phyloP scores from a whole-genome alignment of 1,140 invertebrate genomes.

The Argopecten irradians region DNA sequence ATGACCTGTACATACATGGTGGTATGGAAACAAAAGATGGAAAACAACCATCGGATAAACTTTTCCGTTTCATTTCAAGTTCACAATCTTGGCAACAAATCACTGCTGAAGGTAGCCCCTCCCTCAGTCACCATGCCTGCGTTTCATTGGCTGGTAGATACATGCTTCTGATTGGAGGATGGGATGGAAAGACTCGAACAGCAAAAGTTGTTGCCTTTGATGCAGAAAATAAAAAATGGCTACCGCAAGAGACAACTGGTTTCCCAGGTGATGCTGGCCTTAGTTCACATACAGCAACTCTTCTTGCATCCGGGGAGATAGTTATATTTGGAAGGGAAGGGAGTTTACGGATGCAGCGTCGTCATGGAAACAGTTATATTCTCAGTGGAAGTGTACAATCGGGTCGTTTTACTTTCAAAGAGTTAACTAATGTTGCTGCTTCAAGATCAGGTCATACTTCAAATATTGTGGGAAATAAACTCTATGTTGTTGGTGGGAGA shows the following conservation, averaged over 20 bases:
- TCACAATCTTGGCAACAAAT: slow-evolving; percentile 61
- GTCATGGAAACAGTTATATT: slow-evolving; percentile 70
- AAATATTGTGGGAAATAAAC: slow-evolving; percentile 56
- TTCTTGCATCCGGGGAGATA: slow-evolving; percentile 64
- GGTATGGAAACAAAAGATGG: slow-evolving; percentile 62
- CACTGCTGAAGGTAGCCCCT: slow-evolving; percentile 58
- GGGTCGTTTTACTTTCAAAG: slow-evolving; percentile 62
- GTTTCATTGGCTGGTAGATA: slow-evolving; percentile 68
- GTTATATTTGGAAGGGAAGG: slow-evolving; percentile 75
- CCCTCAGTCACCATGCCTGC: slow-evolving; percentile 73
- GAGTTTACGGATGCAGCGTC: slow-evolving; percentile 68
- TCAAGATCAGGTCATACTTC: slow-evolving; percentile 75
- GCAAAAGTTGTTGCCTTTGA: slow-evolving; percentile 67
- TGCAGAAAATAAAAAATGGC: slow-evolving; percentile 65
- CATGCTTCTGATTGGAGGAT: slow-evolving; percentile 74
- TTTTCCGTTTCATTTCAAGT: slow-evolving; percentile 62
- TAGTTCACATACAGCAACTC: slow-evolving; percentile 72
- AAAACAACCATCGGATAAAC: slow-evolving; percentile 63
- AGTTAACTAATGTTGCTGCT: slow-evolving; percentile 60
- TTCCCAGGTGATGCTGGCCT: slow-evolving; percentile 74
- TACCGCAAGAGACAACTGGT: slow-evolving; percentile 54
- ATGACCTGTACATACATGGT: slow-evolving; percentile 71
- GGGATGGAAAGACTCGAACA: slow-evolving; percentile 71
- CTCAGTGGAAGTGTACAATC: slow-evolving; percentile 59
- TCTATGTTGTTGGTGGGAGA: slow-evolving; percentile 72